Conservation (phyloP, 2,797 vertebrate species). For the Threskiornis aethiopicus region DNA sequence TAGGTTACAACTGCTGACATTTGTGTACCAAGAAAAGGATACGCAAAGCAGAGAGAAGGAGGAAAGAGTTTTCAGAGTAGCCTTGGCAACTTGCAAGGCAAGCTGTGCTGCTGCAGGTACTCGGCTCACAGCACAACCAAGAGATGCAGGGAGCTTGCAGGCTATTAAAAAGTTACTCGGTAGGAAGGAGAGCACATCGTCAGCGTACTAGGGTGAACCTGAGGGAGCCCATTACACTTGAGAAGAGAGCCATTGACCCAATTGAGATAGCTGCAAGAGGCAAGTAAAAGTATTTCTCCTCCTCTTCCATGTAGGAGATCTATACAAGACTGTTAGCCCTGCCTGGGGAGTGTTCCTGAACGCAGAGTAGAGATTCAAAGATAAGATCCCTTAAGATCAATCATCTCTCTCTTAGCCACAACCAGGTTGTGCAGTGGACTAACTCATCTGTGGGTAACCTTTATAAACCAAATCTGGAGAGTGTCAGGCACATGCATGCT, state of each 20-base stretch:
- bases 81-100: slow-evolving; percentile 32
- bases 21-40: slow-evolving; percentile 13
- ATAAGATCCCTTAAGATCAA: not conserved
- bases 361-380: not conserved
- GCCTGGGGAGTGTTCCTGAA: not conserved
- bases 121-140: not conserved
- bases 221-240: not conserved
- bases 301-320: not conserved
- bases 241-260: not conserved
- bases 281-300: not conserved
- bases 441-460: not conserved
- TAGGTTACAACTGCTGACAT: slow-evolving; percentile 56
- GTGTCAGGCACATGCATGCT: not conserved
- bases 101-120: slow-evolving; percentile 48
- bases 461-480: not conserved
- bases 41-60: not conserved
- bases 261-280: not conserved
- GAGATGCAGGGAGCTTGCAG: accelerated
- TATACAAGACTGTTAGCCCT: not conserved
- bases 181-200: not conserved
- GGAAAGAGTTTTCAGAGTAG: slow-evolving; percentile 11
- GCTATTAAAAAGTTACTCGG: not conserved
- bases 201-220: not conserved
- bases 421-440: not conserved
- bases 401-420: not conserved